phyloP scores from a whole-genome alignment of 1,140 invertebrate genomes.

The Drosophila kepulauana region DNA sequence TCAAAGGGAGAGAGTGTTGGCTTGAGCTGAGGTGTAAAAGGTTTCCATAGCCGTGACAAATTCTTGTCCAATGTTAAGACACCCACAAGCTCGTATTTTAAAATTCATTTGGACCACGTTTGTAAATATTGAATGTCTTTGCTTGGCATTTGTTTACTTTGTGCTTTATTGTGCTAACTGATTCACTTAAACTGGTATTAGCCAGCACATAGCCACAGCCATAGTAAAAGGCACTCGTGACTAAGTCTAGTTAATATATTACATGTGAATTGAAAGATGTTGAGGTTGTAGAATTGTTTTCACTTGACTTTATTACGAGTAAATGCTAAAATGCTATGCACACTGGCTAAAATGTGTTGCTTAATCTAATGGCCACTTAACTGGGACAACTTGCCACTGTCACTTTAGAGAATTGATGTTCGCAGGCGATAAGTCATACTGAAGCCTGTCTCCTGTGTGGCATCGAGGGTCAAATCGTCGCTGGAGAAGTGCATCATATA shows the following conservation, averaged over 20 bases:
- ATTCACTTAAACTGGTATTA: conserved; percentile 7
- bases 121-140: conserved; percentile 1
- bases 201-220: not conserved
- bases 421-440: conserved; percentile 68
- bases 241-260: conserved; percentile 5
- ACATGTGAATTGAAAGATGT: not conserved
- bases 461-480: conserved; percentile 64
- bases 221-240: not conserved
- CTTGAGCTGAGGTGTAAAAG: not conserved
- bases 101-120: not conserved
- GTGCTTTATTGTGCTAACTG: not conserved
- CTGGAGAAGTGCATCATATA: conserved; percentile 71
- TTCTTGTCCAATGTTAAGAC: not conserved
- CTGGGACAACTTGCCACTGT: conserved; percentile 10
- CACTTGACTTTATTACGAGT: conserved; percentile 60
- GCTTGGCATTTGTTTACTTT: conserved; percentile 7
- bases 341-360: conserved; percentile 34
- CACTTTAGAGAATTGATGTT: conserved; percentile 56
- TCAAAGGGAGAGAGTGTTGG: not conserved
- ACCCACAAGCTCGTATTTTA: not conserved
- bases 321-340: conserved; percentile 58
- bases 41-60: not conserved
- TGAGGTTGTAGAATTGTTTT: conserved; percentile 17
- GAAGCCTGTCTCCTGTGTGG: conserved; percentile 64
- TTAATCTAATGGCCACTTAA: conserved; percentile 41